phyloP scores from a whole-genome alignment of 2,113 vertebrate genomes.

The Pelmatolapia mariae region DNA sequence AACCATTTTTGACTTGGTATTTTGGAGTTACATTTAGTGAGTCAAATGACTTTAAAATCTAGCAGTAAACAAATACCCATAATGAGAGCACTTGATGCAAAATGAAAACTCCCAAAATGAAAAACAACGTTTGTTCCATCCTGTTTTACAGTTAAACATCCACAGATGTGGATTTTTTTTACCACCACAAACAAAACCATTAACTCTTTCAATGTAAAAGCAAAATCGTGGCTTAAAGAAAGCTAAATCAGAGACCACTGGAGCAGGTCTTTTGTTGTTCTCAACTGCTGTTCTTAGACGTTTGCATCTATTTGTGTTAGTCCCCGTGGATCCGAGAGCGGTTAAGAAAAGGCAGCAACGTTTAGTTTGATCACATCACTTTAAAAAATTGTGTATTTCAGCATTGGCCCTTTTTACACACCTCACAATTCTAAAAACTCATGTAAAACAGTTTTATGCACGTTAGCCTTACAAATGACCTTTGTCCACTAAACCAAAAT shows the following conservation, averaged over 20 bases:
- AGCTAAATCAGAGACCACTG: neutral
- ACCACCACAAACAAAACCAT: neutral
- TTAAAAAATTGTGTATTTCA: neutral
- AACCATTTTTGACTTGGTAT: neutral
- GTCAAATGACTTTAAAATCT: neutral
- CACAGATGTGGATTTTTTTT: neutral
- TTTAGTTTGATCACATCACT: neutral
- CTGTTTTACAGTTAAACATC: neutral
- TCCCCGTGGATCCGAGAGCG: neutral
- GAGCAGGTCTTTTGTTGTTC: neutral
- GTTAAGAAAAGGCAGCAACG: neutral
- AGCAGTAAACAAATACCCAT: neutral
- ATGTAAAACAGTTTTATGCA: neutral
- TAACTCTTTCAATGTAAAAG: neutral
- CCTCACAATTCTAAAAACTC: neutral
- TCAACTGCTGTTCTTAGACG: neutral
- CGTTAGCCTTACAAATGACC: neutral
- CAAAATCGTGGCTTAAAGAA: neutral
- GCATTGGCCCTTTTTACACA: neutral
- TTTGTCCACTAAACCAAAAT: neutral
- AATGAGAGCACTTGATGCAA: neutral
- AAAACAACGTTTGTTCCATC: neutral
- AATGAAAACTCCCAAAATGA: neutral
- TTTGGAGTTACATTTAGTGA: neutral
- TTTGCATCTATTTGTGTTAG: neutral